Evolutionary conservation across 1,140 invertebrate species (phyloP).

Genomic region (Ericerus pela): DNA sequence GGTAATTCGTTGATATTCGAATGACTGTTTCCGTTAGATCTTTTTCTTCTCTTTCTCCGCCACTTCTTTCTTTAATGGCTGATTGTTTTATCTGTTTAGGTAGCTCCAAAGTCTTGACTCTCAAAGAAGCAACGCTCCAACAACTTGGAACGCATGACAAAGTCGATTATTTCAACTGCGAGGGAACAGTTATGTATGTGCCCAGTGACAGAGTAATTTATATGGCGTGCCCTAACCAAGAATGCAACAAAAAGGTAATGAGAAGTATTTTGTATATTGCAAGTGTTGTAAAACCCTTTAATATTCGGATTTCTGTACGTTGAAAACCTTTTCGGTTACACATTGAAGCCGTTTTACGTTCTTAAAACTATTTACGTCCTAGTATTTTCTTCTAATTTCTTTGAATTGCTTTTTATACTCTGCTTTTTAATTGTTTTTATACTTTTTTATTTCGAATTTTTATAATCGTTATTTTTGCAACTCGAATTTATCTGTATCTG

Average conservation of each 20-base stretch:
- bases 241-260: constrained; percentile 85
- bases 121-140: constrained; percentile 51
- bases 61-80: constrained; percentile 23
- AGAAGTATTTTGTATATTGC: no score
- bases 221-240: constrained; percentile 67
- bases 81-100: constrained; percentile 1
- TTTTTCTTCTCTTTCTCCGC: constrained; percentile 8
- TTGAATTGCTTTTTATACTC: no score
- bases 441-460: no score
- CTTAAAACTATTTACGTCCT: no score
- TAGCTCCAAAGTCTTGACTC: constrained; percentile 35
- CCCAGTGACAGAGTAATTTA: constrained; percentile 70
- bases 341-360: no score
- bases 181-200: constrained; percentile 51
- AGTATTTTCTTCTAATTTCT: no score
- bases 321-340: no score
- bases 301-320: no score
- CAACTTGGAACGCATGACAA: constrained; percentile 51
- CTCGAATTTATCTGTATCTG: no score
- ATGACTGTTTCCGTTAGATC: neutral
- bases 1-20: constrained; percentile 17
- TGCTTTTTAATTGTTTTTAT: no score
- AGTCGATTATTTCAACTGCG: constrained; percentile 59
- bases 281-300: no score
- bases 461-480: no score